Evolutionary conservation across 1,140 invertebrate genomes (phyloP), one percentile per base, ranked within the genome.

Genomic region (Lineus longissimus): DNA sequence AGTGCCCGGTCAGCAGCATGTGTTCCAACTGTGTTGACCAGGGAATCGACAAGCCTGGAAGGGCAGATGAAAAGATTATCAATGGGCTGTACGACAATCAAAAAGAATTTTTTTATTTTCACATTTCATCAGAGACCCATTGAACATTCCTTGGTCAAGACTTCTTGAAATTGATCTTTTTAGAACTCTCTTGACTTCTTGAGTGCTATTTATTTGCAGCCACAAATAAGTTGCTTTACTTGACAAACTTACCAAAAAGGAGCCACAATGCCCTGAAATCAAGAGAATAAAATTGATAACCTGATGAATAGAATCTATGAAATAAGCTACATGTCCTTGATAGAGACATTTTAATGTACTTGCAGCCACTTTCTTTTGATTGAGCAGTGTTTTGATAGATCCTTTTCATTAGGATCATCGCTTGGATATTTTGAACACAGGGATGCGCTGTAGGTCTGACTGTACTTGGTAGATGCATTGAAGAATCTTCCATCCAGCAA

Each of bases 1-100:
- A 93, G 82, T 0, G 91, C 89, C 29, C 88, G 68, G 77, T 94
- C 92, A n/a, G 90, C 84, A 62, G 88, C 64, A 57, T 73, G 61
- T 13, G 69, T 62, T 17, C 76, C 76, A 51, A 73, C 47, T 1
- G 67, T 72, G 43, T 70, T 69, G 2, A 66, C 23, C 62, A 76
- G 69, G 1, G 67, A 62, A 41, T 78, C 76, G 25, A 61, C 61
- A 59, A 77, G 73, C 75, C 76, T 76, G 51, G 29, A 62, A 64
- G 56, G 45, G 13, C 56, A 30, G 6, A 29, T 47, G 55, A 19
- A 33, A 40, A 40, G 31, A 25, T 59, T 29, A 27, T 27, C n/a
- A 25, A 11, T 27, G 9, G 7, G 11, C 7, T 23, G 9, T 57
- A 23, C 17, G 19, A 27, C 27, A 57, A 7, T n/a, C 29, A 9